Percentiles rank a stretch among this genome's conserved stretches.
These are phyloP conservation scores for Pollimyrus isidori DNA, from an alignment of 2,113 vertebrate genomes.

Conservation along the genomic window DNA sequence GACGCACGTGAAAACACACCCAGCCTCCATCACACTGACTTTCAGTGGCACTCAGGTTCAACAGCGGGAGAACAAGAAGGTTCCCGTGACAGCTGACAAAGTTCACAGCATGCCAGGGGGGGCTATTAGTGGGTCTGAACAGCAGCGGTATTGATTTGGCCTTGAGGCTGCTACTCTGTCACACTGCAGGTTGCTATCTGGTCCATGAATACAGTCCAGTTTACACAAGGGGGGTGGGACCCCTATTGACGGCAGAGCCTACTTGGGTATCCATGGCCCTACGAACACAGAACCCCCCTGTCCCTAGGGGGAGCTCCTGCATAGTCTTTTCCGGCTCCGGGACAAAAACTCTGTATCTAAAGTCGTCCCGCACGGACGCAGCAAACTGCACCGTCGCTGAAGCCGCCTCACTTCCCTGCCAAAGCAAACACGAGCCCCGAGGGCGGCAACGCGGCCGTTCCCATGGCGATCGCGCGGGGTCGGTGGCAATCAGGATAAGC, in stretches of 20 bases:
- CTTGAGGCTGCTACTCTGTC: slow-evolving; percentile 23
- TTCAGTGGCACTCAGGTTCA: slow-evolving; percentile 21
- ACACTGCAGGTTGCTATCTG: slow-evolving; percentile 34
- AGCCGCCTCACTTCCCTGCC: slow-evolving; percentile 63
- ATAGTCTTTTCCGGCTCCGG: slow-evolving; percentile 43
- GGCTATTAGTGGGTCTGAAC: neutral
- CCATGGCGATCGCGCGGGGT: slow-evolving; percentile 53
- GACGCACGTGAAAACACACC: neutral
- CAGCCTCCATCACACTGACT: neutral
- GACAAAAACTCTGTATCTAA: slow-evolving; percentile 43
- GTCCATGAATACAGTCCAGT: slow-evolving; percentile 26
- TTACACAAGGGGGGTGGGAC: neutral
- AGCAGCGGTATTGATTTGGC: neutral
- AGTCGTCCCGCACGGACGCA: slow-evolving; percentile 31
- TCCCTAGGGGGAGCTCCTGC: slow-evolving; percentile 33
- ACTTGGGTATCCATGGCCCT: slow-evolving; percentile 38
- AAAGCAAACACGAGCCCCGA: slow-evolving; percentile 62
- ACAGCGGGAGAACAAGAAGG: slow-evolving; percentile 36
- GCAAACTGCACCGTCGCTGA: slow-evolving; percentile 31
- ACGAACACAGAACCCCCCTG: slow-evolving; percentile 38
- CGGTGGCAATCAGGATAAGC: slow-evolving; percentile 63
- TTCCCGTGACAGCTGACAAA: slow-evolving; percentile 34
- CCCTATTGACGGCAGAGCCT: slow-evolving; percentile 18
- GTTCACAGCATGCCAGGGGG: neutral
- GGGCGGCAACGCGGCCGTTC: slow-evolving; percentile 47